Base-by-base conservation (phyloP, 1,140 invertebrate species). In the Magallana angulata region DNA sequence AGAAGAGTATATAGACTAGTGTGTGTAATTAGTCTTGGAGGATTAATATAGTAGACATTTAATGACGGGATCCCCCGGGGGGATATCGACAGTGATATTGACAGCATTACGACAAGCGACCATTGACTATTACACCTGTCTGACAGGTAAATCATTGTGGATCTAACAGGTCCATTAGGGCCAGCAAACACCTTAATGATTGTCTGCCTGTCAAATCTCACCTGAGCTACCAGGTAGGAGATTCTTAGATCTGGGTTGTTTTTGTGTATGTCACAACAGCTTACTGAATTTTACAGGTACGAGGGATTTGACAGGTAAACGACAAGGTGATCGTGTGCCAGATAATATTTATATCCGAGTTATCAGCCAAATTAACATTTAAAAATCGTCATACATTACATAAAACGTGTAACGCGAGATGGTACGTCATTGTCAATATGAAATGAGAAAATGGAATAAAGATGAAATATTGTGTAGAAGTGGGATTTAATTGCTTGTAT, bases 171-270 rank as follows among this genome's bases (percentile, higher is more conserved):
- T 76, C 68, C 68, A 76, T 76, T 76, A 76, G 68, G 60, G 24
- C 68, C 24, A 76, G 24, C 9, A 76, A 76, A 76, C 68, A 76
- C 68, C 68, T 76, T 76, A 76, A 76, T 76, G 24, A 76, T 76
- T 76, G 68, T 76, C 68, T 76, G 36, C 24, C 68, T 76, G 68
- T 76, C 68, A 76, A 76, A 12, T 76, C 68, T 18, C 68, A 76
- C 68, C 68, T 76, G 8, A 4, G 18, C 18, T 76, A 76, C 18
- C 18, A 9, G 24, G 36, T 30, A 18, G 18, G 24, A 30, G 68
- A 76, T 76, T 76, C 36, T 76, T 14, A 76, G 36, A 24, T 76
- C 68, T 76, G 24, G 68, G 30, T 76, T 76, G 68, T 76, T 36
- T 76, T 30, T 76, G 60, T 48, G 18, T 64, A 64, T 64, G 68